Base-by-base conservation (phyloP, 2,797 vertebrate genomes). In the Micropoecilia bifurca region DNA sequence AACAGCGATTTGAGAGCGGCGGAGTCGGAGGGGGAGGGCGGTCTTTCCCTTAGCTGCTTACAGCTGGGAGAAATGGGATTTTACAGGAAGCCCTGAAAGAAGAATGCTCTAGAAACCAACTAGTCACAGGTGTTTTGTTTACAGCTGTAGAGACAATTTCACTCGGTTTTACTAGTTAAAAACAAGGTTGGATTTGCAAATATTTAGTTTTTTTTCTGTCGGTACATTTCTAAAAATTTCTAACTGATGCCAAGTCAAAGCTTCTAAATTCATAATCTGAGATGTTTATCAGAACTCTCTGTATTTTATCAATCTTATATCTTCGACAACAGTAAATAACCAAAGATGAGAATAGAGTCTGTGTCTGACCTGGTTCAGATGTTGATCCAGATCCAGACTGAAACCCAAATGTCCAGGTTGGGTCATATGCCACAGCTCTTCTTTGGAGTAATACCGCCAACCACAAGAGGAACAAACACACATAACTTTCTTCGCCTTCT, bases 1-100 rank as follows among this genome's bases (percentile, higher is more conserved):
- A 94, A 94, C 92, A 93, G 93, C 82, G 71, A 78, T 90, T 85
- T 87, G 66, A 82, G 79, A 83, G 69, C 41, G 79, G 6, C 4
- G 74, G 33, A 39, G 36, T 22, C 61, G 75, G 78, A 16, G 72
- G 1, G 28, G 74, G 30, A 36, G 79, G 80, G 68, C 50, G 78
- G 80, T 71, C 55, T 86, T 86, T 81, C 85, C 90, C 84, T 80
- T 63, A 80, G 81, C 74, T 82, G 81, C 80, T 78, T 73, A 43
- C 82, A 39, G 86, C 77, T 88, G 82, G 90, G 87, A 87, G 83
- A 88, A 87, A 71, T 59, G 1, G 39, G 73, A 63, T 20, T 78
- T 78, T 46, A 13, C 46, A 53, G 79, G 80, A 89, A 83, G 50
- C 82, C 59, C 63, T 81, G 50, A 88, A 89, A 83, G 78, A 83